A percentile compares a stretch with the other conserved stretches of the same genome.
Evolutionary conservation across 2,113 vertebrate genomes (phyloP).

Genomic region (Laticauda colubrina): DNA sequence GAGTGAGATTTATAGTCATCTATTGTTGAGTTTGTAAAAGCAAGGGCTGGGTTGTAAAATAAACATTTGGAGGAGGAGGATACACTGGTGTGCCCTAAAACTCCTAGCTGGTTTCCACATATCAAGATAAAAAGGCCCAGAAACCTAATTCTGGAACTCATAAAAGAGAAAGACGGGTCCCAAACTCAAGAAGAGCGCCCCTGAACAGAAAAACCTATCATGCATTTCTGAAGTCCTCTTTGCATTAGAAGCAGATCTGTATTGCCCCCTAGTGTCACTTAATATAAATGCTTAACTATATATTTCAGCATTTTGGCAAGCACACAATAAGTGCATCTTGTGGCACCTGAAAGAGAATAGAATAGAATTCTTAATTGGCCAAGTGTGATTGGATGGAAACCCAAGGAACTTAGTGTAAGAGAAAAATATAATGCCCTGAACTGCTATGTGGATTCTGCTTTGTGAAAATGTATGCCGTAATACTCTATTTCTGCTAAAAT

Average conservation of each 20-base stretch:
- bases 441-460: neutral
- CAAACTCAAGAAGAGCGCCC: neutral
- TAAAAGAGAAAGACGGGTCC: neutral
- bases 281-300: fast-evolving
- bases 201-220: neutral
- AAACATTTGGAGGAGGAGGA: slow-evolving; percentile 62
- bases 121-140: slow-evolving; percentile 22
- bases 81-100: slow-evolving; percentile 43
- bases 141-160: slow-evolving; percentile 12
- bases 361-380: no score
- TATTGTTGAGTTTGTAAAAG: slow-evolving; percentile 73
- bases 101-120: slow-evolving; percentile 28
- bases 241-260: slow-evolving; percentile 8
- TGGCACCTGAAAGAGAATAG: neutral
- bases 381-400: no score
- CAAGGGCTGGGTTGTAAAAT: slow-evolving; percentile 62
- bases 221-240: neutral
- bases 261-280: neutral
- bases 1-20: slow-evolving; percentile 74
- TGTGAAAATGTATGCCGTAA: neutral
- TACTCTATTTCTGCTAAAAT: neutral
- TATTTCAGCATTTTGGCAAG: neutral
- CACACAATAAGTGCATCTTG: neutral
- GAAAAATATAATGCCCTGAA: neutral
- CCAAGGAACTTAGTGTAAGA: no score